Evolutionary conservation across 2,113 vertebrate genomes (phyloP).

Genomic region (chimpanzee (Pan troglodytes)): NHGRI_mPanTro3-v2.1_pri NC_072417.2:78584001-78584500

Average conservation of each 20-base stretch:
- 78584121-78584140: fast-evolving
- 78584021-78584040: neutral
- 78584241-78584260: constrained; percentile 44
- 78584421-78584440: constrained; percentile 12
- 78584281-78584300: constrained; percentile 67
- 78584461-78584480: no score
- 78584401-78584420: neutral
- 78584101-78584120: neutral
- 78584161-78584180: neutral
- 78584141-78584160: fast-evolving
- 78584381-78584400: constrained; percentile 47
- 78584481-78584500: no score
- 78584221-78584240: constrained; percentile 21
- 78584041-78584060: neutral
- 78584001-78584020: neutral
- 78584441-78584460: neutral
- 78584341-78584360: constrained; percentile 39
- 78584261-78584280: constrained; percentile 61
- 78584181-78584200: neutral
- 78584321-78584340: constrained; percentile 63
- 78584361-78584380: constrained; percentile 42
- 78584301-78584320: constrained; percentile 71
- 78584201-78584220: neutral
- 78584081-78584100: neutral
- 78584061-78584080: neutral